These are phyloP conservation scores for Pseudococcus longispinus DNA, from an alignment of 2,888 invertebrate species.

Conservation along the genomic window DNA sequence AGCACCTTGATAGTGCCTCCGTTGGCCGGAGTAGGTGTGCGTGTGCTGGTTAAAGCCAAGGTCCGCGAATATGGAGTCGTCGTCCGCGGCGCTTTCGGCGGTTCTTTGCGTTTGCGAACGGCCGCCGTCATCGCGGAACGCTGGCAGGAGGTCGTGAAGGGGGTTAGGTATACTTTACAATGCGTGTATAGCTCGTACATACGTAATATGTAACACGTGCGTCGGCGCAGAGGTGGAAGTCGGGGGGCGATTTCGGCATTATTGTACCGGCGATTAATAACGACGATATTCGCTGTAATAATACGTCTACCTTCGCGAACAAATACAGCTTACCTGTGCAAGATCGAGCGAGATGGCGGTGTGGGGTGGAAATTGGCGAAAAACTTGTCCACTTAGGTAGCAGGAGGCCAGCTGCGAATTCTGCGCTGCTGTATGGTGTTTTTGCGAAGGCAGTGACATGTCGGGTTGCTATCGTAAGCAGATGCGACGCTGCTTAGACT, in stretches of 20 bases:
- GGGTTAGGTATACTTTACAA: background rate
- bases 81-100: conserved; percentile 26
- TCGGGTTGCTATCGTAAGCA: too few relatives aligned
- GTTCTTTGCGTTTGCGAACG: background rate
- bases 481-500: too few relatives aligned
- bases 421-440: background rate
- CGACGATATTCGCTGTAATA: background rate
- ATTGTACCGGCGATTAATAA: background rate
- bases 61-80: conserved; percentile 1
- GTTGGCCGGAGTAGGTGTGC: background rate
- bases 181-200: background rate
- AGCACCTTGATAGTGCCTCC: conserved; percentile 27
- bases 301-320: background rate
- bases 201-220: background rate
- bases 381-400: background rate
- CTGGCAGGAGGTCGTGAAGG: background rate
- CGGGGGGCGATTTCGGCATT: background rate
- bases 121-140: background rate
- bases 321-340: background rate
- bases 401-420: background rate
- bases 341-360: background rate
- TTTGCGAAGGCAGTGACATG: background rate
- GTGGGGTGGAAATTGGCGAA: background rate
- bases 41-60: conserved; percentile 6
- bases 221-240: background rate